Percentiles rank a stretch among this genome's conserved stretches.
phyloP scores from a whole-genome alignment of 2,797 vertebrate genomes.

The Mus spretus region DNA sequence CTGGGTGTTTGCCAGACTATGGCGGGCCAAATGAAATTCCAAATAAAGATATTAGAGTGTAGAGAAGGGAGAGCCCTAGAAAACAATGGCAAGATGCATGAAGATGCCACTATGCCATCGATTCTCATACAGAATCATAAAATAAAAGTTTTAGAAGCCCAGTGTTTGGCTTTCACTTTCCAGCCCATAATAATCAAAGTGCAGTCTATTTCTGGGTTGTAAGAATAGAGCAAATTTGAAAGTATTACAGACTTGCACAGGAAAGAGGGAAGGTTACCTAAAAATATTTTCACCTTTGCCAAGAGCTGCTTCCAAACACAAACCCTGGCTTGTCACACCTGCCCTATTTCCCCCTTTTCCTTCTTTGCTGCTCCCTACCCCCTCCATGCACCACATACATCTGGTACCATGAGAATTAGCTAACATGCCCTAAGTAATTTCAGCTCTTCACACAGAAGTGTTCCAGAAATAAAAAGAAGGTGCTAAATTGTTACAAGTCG shows the following conservation, averaged over 20 bases:
- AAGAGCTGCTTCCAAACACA: slow-evolving; percentile 84
- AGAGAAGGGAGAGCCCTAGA: background rate
- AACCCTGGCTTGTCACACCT: slow-evolving; percentile 80
- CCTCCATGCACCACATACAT: slow-evolving; percentile 65
- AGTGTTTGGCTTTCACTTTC: slow-evolving; percentile 70
- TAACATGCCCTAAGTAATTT: slow-evolving; percentile 73
- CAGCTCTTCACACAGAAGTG: slow-evolving; percentile 77
- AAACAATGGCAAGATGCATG: slow-evolving; percentile 29
- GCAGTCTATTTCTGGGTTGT: slow-evolving; percentile 81
- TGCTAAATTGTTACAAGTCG: slow-evolving; percentile 80
- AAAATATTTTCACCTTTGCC: slow-evolving; percentile 85
- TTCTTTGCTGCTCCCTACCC: slow-evolving; percentile 65
- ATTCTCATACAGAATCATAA: slow-evolving; percentile 53
- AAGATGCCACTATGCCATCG: slow-evolving; percentile 32
- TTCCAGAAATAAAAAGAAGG: slow-evolving; percentile 84
- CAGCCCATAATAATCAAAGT: slow-evolving; percentile 78
- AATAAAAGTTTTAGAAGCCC: slow-evolving; percentile 75
- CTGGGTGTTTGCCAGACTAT: background rate
- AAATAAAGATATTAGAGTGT: background rate
- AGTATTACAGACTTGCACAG: slow-evolving; percentile 81
- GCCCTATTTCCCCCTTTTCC: slow-evolving; percentile 69
- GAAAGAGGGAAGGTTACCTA: slow-evolving; percentile 81
- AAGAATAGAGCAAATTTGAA: slow-evolving; percentile 85
- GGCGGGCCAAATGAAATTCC: slow-evolving; percentile 47
- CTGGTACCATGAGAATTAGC: slow-evolving; percentile 76